These are phyloP conservation scores for Tortrix viridana DNA, from an alignment of 2,888 invertebrate genomes.

Conservation along the genomic window DNA sequence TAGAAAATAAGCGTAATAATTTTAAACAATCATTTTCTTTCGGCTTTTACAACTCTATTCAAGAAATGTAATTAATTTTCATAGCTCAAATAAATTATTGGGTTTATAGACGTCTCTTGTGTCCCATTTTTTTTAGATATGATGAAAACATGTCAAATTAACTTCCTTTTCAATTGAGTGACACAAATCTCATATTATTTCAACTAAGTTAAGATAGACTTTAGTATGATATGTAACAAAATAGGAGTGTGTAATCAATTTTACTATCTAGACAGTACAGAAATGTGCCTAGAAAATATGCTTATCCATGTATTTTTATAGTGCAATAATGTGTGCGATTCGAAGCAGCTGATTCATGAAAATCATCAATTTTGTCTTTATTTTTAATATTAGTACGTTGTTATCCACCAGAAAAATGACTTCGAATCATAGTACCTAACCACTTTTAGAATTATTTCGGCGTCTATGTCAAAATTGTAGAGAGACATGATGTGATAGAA, in stretches of 20 bases:
- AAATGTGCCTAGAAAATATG: slow-evolving; percentile 82
- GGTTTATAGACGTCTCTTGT: background rate
- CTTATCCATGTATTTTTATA: slow-evolving; percentile 81
- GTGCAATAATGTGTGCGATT: slow-evolving; percentile 72
- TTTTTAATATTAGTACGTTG: slow-evolving; percentile 18
- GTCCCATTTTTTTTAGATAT: slow-evolving; percentile 7
- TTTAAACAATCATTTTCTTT: slow-evolving; percentile 24
- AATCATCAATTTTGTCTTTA: slow-evolving; percentile 27
- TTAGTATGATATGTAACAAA: slow-evolving; percentile 61
- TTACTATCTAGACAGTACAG: slow-evolving; percentile 75
- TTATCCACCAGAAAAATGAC: slow-evolving; percentile 51
- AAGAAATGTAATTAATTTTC: background rate
- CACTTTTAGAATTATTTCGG: slow-evolving; percentile 70
- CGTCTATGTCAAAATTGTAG: slow-evolving; percentile 77
- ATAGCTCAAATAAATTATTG: too few relatives aligned
- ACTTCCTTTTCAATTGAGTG: slow-evolving; percentile 6
- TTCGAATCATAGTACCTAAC: slow-evolving; percentile 75
- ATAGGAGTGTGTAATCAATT: slow-evolving; percentile 74
- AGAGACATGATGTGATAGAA: slow-evolving; percentile 83
- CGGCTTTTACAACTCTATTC: background rate
- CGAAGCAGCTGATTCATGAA: slow-evolving; percentile 61
- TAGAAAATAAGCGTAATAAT: slow-evolving; percentile 24
- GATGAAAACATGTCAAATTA: slow-evolving; percentile 6
- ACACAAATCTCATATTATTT: slow-evolving; percentile 47
- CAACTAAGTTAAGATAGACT: slow-evolving; percentile 52